phyloP scores from a whole-genome alignment of 2,888 invertebrate species.

The Hemicrepidius hirtus region DNA sequence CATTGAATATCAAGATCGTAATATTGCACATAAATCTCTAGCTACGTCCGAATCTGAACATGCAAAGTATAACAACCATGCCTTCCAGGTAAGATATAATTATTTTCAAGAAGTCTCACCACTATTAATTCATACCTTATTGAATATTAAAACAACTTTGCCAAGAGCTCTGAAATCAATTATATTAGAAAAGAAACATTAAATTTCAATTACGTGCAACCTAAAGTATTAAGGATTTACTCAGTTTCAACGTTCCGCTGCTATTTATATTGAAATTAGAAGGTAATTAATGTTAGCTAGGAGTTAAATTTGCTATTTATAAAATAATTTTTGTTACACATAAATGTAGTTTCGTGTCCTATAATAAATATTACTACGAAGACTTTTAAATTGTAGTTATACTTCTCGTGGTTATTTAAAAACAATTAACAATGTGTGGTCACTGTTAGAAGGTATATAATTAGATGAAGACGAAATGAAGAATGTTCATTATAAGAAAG shows the following conservation, averaged over 20 bases:
- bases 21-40: no score
- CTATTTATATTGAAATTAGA: slow-evolving; percentile 18
- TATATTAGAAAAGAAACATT: slow-evolving; percentile 10
- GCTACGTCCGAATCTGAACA: not conserved
- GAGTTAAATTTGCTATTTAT: slow-evolving; percentile 7
- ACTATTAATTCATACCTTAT: slow-evolving; percentile 17
- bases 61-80: not conserved
- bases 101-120: slow-evolving; percentile 1
- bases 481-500: not conserved
- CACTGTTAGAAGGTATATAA: not conserved
- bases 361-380: slow-evolving; percentile 11
- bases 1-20: no score
- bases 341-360: not conserved
- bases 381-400: not conserved
- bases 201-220: slow-evolving; percentile 15
- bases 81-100: slow-evolving; percentile 9
- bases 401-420: slow-evolving; percentile 3
- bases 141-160: slow-evolving; percentile 11
- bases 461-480: not conserved
- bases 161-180: slow-evolving; percentile 27
- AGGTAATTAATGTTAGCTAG: slow-evolving; percentile 3
- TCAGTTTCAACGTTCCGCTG: not conserved
- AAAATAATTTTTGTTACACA: slow-evolving; percentile 3
- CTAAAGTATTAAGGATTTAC: not conserved
- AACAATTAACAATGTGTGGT: slow-evolving; percentile 26